phyloP scores from a whole-genome alignment of 2,797 vertebrate species.

The Catostomus latipinnis region DNA sequence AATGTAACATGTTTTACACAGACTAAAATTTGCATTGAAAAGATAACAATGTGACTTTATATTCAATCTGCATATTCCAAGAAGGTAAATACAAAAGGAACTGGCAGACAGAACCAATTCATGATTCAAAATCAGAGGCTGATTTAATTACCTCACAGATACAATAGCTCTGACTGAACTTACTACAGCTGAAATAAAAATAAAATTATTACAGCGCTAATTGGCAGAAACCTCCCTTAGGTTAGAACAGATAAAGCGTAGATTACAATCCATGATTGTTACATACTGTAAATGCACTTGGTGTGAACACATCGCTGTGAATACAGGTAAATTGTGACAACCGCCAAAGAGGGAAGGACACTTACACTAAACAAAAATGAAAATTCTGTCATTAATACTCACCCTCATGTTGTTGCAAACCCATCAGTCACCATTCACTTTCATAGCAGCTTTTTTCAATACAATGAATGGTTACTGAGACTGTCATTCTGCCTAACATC shows the following conservation, averaged over 20 bases:
- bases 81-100: conserved; percentile 13
- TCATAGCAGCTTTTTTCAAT: no score
- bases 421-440: no score
- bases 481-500: no score
- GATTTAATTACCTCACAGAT: conserved; percentile 1
- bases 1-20: background rate
- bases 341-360: no score
- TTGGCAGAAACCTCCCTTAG: background rate
- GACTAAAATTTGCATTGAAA: background rate
- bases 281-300: background rate
- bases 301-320: no score
- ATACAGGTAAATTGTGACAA: no score
- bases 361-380: no score
- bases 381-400: no score
- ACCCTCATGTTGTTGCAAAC: no score
- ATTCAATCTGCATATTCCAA: background rate
- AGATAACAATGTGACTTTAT: background rate
- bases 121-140: background rate
- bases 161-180: background rate
- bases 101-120: background rate
- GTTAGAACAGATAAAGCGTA: background rate
- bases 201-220: no score
- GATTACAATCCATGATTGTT: background rate
- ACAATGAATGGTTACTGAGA: no score
- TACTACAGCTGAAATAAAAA: background rate